These are phyloP conservation scores for Lypha dubia DNA, from an alignment of 2,888 invertebrate genomes.

Conservation along the genomic window DNA sequence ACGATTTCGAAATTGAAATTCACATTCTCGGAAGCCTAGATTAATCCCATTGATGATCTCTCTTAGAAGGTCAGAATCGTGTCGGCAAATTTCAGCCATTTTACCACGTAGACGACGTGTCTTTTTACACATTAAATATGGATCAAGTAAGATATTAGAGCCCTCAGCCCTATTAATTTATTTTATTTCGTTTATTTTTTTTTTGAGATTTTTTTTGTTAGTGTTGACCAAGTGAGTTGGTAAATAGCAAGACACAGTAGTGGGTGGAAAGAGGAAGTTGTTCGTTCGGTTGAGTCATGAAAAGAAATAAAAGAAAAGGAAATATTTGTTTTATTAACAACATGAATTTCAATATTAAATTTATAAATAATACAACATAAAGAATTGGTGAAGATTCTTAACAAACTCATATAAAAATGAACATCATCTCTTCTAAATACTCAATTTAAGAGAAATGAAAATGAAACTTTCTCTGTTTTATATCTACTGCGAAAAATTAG, in stretches of 20 bases:
- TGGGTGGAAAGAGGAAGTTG: conserved; percentile 42
- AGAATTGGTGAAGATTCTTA: no score
- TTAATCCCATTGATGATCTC: conserved; percentile 93
- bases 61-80: conserved; percentile 91
- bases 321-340: neutral
- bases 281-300: conserved; percentile 52
- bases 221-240: conserved; percentile 5
- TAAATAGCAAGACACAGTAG: neutral
- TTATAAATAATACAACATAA: neutral
- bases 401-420: no score
- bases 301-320: conserved; percentile 28
- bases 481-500: no score
- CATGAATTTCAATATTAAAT: neutral
- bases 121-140: conserved; percentile 94
- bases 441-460: neutral
- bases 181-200: neutral
- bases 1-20: conserved; percentile 92
- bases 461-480: neutral
- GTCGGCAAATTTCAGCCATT: conserved; percentile 92
- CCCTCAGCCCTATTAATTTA: conserved; percentile 88
- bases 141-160: conserved; percentile 95
- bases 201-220: conserved; percentile 4
- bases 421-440: no score
- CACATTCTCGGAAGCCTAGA: conserved; percentile 93
- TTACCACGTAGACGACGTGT: conserved; percentile 90